Evolutionary conservation across 2,888 invertebrate species (phyloP).

Genomic region (Drosophila ezoana): DNA sequence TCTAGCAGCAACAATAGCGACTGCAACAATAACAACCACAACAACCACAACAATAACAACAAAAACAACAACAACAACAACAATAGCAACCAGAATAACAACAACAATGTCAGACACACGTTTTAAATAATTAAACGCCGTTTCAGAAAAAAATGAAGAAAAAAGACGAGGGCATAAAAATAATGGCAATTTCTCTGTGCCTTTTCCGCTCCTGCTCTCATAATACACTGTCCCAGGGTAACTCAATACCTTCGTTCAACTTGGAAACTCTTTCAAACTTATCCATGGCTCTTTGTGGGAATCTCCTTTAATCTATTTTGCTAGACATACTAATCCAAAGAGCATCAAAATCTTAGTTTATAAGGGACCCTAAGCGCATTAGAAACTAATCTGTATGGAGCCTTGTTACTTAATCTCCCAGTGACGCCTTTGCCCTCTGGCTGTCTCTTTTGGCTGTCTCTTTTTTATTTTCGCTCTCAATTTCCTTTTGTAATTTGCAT

Average conservation of each 20-base stretch:
- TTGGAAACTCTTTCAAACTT: too few species aligned
- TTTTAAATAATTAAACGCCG: conserved; percentile 57
- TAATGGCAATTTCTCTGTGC: conserved; percentile 47
- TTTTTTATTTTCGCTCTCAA: too few species aligned
- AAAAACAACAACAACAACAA: conserved; percentile 53
- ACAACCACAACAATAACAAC: conserved; percentile 37
- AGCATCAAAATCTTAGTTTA: too few species aligned
- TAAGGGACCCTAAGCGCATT: too few species aligned
- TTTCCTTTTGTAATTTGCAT: background rate
- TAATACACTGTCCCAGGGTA: conserved; percentile 7
- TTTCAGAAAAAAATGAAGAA: conserved; percentile 23
- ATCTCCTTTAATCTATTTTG: too few species aligned
- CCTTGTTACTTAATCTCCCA: too few species aligned
- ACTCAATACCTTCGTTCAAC: too few species aligned
- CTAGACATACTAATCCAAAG: too few species aligned
- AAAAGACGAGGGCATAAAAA: conserved; percentile 47
- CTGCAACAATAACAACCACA: conserved; percentile 37
- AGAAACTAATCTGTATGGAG: too few species aligned
- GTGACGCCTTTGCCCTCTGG: too few species aligned
- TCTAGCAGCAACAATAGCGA: conserved; percentile 41
- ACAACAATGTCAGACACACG: conserved; percentile 59
- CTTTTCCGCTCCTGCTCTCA: background rate
- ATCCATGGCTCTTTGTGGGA: too few species aligned
- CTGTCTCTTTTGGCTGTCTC: too few species aligned
- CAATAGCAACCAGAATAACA: conserved; percentile 40